phyloP scores from a whole-genome alignment of 2,888 invertebrate genomes.

The Conops quadrifasciatus region DNA sequence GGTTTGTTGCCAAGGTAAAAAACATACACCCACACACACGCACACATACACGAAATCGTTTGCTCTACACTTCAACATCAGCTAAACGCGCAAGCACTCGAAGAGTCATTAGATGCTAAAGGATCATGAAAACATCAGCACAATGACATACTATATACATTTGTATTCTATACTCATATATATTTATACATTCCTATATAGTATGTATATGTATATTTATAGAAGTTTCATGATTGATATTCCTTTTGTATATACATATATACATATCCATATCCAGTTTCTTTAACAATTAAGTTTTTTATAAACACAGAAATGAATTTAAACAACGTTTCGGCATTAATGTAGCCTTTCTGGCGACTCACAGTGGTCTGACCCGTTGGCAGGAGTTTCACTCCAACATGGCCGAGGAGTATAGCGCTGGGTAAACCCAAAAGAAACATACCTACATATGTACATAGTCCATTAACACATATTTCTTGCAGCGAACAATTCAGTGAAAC shows the following conservation, averaged over 20 bases:
- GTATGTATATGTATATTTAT: neutral
- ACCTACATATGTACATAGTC: neutral
- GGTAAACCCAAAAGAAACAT: slow-evolving; percentile 51
- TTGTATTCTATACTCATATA: neutral
- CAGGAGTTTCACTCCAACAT: slow-evolving; percentile 75
- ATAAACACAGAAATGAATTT: slow-evolving; percentile 75
- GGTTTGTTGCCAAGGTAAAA: slow-evolving; percentile 93
- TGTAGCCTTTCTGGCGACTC: slow-evolving; percentile 87
- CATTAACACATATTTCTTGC: slow-evolving; percentile 44
- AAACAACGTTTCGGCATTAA: slow-evolving; percentile 85
- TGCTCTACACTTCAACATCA: neutral
- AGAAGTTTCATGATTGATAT: slow-evolving; percentile 1
- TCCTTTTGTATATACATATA: slow-evolving; percentile 19
- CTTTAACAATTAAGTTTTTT: too few relatives aligned
- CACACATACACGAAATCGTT: too few relatives aligned
- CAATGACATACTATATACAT: neutral
- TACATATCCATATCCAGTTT: neutral
- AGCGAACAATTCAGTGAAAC: slow-evolving; percentile 78
- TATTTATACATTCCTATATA: too few relatives aligned
- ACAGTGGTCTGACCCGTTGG: slow-evolving; percentile 91
- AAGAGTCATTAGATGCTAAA: slow-evolving; percentile 6
- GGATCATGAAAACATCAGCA: neutral
- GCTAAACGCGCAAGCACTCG: too few relatives aligned
- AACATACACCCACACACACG: slow-evolving; percentile 47
- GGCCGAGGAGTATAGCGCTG: slow-evolving; percentile 63